Evolutionary conservation across 2,113 vertebrate genomes (phyloP), one percentile per base, ranked within the genome.

Genomic region (Hepsetus odoe): DNA sequence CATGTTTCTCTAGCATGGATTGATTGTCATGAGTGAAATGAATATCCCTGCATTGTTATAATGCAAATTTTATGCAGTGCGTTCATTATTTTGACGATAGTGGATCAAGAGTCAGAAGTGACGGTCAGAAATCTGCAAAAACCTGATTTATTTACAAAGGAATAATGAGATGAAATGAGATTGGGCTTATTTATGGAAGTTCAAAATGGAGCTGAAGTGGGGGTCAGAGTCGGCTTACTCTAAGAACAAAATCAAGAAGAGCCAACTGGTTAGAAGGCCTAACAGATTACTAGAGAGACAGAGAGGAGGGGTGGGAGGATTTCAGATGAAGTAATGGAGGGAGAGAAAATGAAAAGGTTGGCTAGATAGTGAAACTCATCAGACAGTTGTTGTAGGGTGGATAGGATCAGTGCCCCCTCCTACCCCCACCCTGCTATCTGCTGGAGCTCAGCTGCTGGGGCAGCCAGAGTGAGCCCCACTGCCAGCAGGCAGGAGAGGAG

Each of bases 201-300:
- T 89, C 87, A 89, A 90, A 90, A 88, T 89, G 80, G 86, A 86
- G 79, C 71, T 72, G 84, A 85, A 87, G 85, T 88, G 87, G 90
- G 91, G 90, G 88, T 89, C 89, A 89, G 87, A 88, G 88, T 89
- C 87, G 88, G 89, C 90, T 92, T 90, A 90, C 84, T 88, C 88
- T 91, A 91, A 91, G 90, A 92, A 89, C 91, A 89, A 88, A 92
- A 92, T 93, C 91, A 93, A 87, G 90, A 89, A 85, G 87, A 90
- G 88, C 88, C 93, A 93, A 92, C 91, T 93, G 92, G 89, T 91
- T 90, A 86, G 88, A 89, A 87, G 91, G 88, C 90, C 90, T 92
- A 93, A 89, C 88, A 92, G 91, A 93, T 93, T 92, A 91, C 90
- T 90, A 64, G 68, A 42, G 61, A 35, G 68, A 38, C 59, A 51